These are phyloP conservation scores for Oreochromis aureus DNA, from an alignment of 2,113 vertebrate species.

Conservation along the genomic window DNA sequence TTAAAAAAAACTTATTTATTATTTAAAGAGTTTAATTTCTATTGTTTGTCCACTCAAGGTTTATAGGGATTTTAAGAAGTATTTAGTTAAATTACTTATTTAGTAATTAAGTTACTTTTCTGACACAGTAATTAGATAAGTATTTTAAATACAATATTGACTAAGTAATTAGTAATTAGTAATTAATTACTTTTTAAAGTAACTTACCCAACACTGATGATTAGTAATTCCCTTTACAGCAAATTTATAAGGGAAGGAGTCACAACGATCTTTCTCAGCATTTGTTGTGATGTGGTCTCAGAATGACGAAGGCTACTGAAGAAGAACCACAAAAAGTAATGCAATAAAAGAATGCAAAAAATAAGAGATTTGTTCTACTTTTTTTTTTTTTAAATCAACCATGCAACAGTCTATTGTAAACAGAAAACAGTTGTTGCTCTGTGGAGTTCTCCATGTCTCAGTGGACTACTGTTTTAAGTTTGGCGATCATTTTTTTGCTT, in stretches of 20 bases:
- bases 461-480: neutral
- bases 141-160: no score
- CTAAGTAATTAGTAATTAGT: no score
- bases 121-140: no score
- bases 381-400: neutral
- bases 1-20: no score
- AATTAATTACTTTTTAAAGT: no score
- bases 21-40: no score
- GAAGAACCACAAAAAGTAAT: neutral
- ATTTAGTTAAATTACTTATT: no score
- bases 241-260: neutral
- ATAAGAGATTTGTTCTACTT: neutral
- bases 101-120: no score
- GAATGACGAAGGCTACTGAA: neutral
- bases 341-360: neutral
- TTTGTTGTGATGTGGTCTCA: neutral
- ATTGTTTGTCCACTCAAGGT: no score
- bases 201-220: no score
- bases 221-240: neutral
- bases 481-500: neutral
- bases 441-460: neutral
- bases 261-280: neutral
- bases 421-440: neutral
- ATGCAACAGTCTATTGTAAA: neutral
- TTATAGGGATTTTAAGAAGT: no score